Evolutionary conservation across 2,113 vertebrate genomes (phyloP).

Genomic region (Grammomys surdaster): DNA sequence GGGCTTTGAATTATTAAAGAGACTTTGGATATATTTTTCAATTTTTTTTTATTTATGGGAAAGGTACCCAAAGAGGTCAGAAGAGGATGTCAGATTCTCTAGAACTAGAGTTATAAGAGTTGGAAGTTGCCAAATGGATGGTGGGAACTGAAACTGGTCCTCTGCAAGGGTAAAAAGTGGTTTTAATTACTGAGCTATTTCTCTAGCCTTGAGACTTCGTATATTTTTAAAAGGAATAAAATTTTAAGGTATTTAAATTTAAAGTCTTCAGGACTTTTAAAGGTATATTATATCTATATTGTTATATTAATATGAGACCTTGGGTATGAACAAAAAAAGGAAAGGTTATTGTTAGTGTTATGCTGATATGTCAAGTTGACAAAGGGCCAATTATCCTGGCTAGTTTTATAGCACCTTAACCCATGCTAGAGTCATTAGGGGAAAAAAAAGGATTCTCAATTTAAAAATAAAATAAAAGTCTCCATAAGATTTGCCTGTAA

Average conservation of each 20-base stretch:
- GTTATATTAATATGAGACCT: background rate
- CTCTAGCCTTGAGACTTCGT: background rate
- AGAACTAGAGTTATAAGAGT: too few species aligned
- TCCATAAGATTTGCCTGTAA: background rate
- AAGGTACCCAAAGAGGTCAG: too few species aligned
- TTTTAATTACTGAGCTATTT: background rate
- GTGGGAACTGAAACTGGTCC: too few species aligned
- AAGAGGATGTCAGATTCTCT: too few species aligned
- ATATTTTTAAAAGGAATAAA: background rate
- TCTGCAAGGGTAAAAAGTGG: background rate
- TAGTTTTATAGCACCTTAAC: background rate
- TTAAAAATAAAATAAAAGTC: background rate
- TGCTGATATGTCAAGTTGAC: background rate
- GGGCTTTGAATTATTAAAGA: background rate
- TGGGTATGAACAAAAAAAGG: background rate
- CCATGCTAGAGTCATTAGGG: background rate
- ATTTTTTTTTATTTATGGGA: background rate
- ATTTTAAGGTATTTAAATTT: background rate
- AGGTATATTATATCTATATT: background rate
- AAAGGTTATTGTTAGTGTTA: background rate
- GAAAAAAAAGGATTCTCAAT: background rate
- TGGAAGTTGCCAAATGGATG: too few species aligned
- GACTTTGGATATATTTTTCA: background rate
- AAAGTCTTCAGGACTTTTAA: background rate
- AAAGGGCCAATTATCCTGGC: background rate